Evolutionary conservation across 2,113 vertebrate genomes (phyloP).

Genomic region (Entomyzon cyanotis): DNA sequence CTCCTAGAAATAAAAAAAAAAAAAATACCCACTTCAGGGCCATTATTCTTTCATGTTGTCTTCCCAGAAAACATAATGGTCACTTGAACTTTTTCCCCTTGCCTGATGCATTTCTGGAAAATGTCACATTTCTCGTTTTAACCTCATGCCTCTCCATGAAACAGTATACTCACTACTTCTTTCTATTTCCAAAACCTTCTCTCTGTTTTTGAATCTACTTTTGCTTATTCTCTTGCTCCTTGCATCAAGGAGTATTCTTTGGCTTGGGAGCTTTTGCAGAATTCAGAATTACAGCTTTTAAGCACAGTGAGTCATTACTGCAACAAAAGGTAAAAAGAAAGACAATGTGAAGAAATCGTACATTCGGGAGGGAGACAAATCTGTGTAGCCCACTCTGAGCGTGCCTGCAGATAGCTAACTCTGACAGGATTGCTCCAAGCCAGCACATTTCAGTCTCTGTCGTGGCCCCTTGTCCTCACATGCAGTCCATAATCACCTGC

Average conservation of each 20-base stretch:
- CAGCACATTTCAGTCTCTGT: neutral
- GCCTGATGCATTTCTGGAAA: neutral
- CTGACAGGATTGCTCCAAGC: neutral
- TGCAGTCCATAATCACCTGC: neutral
- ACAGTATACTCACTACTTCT: neutral
- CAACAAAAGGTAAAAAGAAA: constrained; percentile 22
- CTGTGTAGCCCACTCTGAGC: neutral
- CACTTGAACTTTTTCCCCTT: neutral
- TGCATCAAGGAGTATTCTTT: neutral
- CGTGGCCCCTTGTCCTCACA: neutral
- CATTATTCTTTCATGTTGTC: neutral
- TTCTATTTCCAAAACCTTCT: neutral
- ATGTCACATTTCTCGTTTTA: neutral
- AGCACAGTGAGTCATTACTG: constrained; percentile 1
- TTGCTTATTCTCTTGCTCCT: neutral
- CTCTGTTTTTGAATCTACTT: neutral
- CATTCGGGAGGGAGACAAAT: neutral
- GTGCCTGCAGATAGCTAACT: neutral
- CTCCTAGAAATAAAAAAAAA: neutral
- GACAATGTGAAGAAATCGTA: neutral
- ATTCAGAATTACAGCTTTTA: constrained; percentile 3
- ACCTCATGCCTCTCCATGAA: neutral
- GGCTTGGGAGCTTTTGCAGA: neutral
- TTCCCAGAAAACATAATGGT: neutral
- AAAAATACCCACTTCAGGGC: neutral